Base-by-base conservation (phyloP, 2,113 vertebrate genomes). In the Beaufortia kweichowensis region DNA sequence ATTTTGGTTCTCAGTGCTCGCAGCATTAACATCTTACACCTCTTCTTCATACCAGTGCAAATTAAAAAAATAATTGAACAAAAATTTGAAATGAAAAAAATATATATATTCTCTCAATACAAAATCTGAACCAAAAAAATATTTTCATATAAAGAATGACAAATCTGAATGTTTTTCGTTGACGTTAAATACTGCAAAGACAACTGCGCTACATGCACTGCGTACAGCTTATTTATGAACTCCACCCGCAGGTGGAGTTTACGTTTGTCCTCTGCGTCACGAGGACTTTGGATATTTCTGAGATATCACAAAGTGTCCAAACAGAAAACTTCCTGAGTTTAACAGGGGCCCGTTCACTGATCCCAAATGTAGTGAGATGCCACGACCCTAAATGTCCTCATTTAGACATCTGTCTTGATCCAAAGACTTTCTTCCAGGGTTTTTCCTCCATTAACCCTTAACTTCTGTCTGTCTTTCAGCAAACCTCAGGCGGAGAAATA, bases 1-100 rank as follows among this genome's bases (percentile, higher is more conserved):
- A 80, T 86, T 93, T 93, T 91, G 89, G 88, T 90, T 92, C 89
- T 90, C 83, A 87, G 86, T 90, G 89, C 89, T 87, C 82, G 86
- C 87, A 90, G 89, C 88, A 83, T 87, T 61, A 65, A 69, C 73
- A 73, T 80, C 83, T 87, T 79, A 84, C 35, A 39, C 35, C 85
- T 86, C 82, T 85, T 89, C 83, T 21, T 33, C 81, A 79, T 50
- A 79, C 83, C 87, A 92, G 92, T 92, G 92, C 91, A 92, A 91
- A 84, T 76, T 76, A 62, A 11, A 75, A 80, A 60, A 62, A 48
- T 11, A 41, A 43, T 69, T 6, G 12, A 10, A n/a, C n/a, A n/a
- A n/a, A n/a, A n/a, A 33, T 11, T 56, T 35, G 39, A 57, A 81
- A 46, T 41, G 64, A 35, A 59, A 48, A 46, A 23, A 33, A 29